phyloP scores from a whole-genome alignment of 2,888 invertebrate species.

The Cosmorhoe ocellata region DNA sequence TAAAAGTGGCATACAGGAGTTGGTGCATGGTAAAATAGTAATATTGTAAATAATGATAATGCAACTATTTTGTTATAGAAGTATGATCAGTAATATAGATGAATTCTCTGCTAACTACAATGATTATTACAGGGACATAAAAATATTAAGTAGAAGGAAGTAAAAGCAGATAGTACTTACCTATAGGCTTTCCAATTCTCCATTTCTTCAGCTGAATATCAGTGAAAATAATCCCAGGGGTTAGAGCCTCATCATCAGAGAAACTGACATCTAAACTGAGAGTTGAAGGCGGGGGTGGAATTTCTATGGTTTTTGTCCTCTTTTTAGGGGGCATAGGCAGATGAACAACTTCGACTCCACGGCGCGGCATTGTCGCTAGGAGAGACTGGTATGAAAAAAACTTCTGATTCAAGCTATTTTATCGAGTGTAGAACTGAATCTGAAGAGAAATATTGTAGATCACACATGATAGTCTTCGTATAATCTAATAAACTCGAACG shows the following conservation, averaged over 20 bases:
- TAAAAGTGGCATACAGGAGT: too few species aligned
- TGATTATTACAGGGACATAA: too few species aligned
- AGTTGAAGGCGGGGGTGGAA: conserved; percentile 35
- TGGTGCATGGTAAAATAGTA: too few species aligned
- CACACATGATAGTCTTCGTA: conserved; percentile 25
- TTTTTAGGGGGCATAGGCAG: conserved; percentile 63
- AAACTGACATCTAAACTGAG: conserved; percentile 66
- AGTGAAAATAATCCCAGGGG: conserved; percentile 88
- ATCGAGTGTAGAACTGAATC: conserved; percentile 19
- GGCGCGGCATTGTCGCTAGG: conserved; percentile 59
- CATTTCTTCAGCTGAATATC: conserved; percentile 92
- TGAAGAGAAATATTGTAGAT: conserved; percentile 12
- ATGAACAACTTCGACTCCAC: conserved; percentile 58
- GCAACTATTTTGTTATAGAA: too few species aligned
- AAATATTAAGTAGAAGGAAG: neutral
- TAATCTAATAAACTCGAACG: conserved; percentile 56
- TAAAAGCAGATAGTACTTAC: conserved; percentile 62
- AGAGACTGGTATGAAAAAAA: conserved; percentile 5
- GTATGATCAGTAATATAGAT: too few species aligned
- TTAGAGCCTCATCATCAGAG: conserved; percentile 75
- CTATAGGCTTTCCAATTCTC: conserved; percentile 93
- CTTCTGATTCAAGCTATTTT: conserved; percentile 12
- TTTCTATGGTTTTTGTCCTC: conserved; percentile 53
- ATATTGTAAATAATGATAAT: too few species aligned
- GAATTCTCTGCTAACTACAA: too few species aligned